A percentile compares a stretch with the other conserved stretches of the same genome.
phyloP scores from a whole-genome alignment of 64 coral and sea anemone species.

The Acropora tenuis region DNA sequence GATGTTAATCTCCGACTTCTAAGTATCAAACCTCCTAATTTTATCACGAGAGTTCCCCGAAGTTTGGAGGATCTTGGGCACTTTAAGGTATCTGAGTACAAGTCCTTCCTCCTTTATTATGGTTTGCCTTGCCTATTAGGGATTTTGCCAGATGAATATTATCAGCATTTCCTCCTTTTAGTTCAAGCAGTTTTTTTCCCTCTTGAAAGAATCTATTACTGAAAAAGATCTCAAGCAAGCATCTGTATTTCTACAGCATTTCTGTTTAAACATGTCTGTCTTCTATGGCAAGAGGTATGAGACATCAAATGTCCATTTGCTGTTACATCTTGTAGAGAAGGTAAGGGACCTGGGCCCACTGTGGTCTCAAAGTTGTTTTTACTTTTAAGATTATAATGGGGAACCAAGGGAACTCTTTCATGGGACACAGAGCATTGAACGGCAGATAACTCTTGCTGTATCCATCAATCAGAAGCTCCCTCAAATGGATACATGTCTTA shows the following conservation, averaged over 20 bases:
- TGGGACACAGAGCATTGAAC: constrained; percentile 7
- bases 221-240: constrained; percentile 15
- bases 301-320: constrained; percentile 36
- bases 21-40: constrained; percentile 32
- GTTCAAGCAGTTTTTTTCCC: constrained; percentile 13
- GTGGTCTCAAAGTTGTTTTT: constrained; percentile 35
- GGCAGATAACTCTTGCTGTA: constrained; percentile 26
- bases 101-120: constrained; percentile 36
- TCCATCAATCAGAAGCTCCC: not conserved
- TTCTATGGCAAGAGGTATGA: constrained; percentile 28
- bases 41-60: constrained; percentile 15
- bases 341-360: constrained; percentile 41
- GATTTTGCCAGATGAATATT: not conserved
- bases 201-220: constrained; percentile 35
- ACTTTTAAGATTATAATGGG: constrained; percentile 57
- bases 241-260: constrained; percentile 2
- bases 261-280: constrained; percentile 4
- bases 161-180: constrained; percentile 44
- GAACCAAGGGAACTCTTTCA: constrained; percentile 16
- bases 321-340: constrained; percentile 35
- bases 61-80: not conserved
- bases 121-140: not conserved
- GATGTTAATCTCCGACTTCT: constrained; percentile 20
- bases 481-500: not conserved
- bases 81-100: constrained; percentile 33